Base-by-base conservation (phyloP, 1,140 invertebrate species). In the Apolygus lucorum region DNA sequence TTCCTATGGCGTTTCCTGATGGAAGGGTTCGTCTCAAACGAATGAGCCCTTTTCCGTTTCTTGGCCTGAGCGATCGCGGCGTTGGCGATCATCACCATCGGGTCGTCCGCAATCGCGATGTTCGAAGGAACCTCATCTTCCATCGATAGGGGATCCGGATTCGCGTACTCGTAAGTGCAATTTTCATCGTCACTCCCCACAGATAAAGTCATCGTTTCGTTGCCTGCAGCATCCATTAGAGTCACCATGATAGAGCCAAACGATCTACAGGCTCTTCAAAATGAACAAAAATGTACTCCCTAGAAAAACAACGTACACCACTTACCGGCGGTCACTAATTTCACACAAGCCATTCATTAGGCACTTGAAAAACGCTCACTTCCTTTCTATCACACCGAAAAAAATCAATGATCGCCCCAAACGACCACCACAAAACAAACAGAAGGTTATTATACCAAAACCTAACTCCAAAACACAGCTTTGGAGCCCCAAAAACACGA, bases 21-120 rank as follows among this genome's bases (percentile, higher is more conserved):
- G 49, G 95, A 97, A 8, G 96, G 95, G 85, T 98, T 98, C 67
- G 95, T 97, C 82, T 98, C 95, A 81, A 98, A 98, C 75, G 92
- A 92, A 81, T 98, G 95, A 29, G 93, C 93, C 75, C 95, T 82
- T 83, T 96, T 96, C 72, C 95, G 84, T 77, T 96, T 97, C 78
- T 96, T 97, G 0, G 93, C 92, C 17, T 94, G 96, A 14, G 93
- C 92, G 74, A 98, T 98, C 13, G 95, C 95, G 26, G 95, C 95
- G 1, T 95, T 95, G 21, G 95, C 95, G 54, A 59, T 59, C 54
- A 59, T 59, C 54, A 59, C 54, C 54, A 59, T 59, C 54, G 11
- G 54, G 22, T 59, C 54, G 11, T 59, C 22, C 8, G 54, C 54
- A 24, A 22, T 14, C 11, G 54, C 54, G 11, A 59, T 14, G 4